Base-by-base conservation (phyloP, 2,888 invertebrate genomes). In the Lysandra bellargus region DNA sequence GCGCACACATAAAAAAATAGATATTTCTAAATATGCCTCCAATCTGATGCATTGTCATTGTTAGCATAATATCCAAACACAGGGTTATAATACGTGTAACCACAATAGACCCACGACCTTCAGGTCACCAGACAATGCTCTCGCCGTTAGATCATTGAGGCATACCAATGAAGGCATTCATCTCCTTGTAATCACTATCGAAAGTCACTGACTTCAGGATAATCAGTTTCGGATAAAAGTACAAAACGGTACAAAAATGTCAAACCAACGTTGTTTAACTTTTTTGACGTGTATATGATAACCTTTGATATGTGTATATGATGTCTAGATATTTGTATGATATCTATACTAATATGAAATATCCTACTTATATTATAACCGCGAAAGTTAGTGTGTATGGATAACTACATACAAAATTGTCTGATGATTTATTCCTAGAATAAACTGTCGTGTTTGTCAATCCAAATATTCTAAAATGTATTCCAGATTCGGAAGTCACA, bases 91-190 rank as follows among this genome's bases (percentile, higher is more conserved):
- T 64, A 69, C 30, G 30, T 30, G 53, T 57, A 57, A 69, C 33
- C 64, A 69, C 33, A 33, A 14, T 33, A 37, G 33, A 69, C 33
- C 33, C 17, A 9, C 33, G 69, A 69, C 69, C 69, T 37, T 4
- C 4, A 69, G 69, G 69, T 69, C 69, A 17, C 30, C 5, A 14
- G 69, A 69, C 69, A 69, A 69, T 69, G 69, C 33, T 69, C 69
- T 33, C 69, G 37, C 69, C 33, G 69, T 69, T 69, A 37, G 4
- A 33, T 14, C 33, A 33, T 69, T 14, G 5, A 37, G 69, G 69
- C 33, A 69, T 69, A 69, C 12, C 33, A 69, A 69, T 69, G 64
- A 30, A 69, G 30, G 64, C 30, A 69, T 12, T 69, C 30, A 69
- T 69, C 64, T 69, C 64, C 64, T 69, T 33, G 64, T 3, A 12